Evolutionary conservation across 2,888 invertebrate species (phyloP).

Genomic region (Nowickia ferox): DNA sequence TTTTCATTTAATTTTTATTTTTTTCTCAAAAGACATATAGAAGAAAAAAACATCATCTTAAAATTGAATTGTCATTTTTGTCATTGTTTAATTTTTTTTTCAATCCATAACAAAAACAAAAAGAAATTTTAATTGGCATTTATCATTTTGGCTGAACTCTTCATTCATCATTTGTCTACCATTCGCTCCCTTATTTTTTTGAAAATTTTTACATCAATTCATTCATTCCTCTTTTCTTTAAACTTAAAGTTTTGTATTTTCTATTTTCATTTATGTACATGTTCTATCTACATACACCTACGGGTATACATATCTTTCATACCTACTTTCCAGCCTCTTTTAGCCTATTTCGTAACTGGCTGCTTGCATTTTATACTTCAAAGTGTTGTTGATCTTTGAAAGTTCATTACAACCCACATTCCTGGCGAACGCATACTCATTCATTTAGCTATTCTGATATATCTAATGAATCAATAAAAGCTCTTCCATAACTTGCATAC

Average conservation of each 20-base stretch:
- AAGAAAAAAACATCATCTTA: slow-evolving; percentile 27
- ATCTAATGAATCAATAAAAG: no score
- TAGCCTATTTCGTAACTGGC: no score
- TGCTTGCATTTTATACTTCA: no score
- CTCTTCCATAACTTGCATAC: no score
- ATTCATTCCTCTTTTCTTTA: not conserved
- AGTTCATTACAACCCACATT: no score
- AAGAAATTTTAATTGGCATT: slow-evolving; percentile 17
- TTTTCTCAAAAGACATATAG: not conserved
- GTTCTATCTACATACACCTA: not conserved
- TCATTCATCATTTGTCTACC: not conserved
- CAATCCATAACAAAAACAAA: slow-evolving; percentile 7
- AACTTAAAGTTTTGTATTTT: not conserved
- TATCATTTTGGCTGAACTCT: slow-evolving; percentile 28
- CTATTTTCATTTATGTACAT: no score
- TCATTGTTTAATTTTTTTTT: slow-evolving; percentile 49
- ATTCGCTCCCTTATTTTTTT: not conserved
- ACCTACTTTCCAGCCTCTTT: not conserved
- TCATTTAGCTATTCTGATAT: no score
- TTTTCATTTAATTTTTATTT: slow-evolving; percentile 49
- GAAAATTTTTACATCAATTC: not conserved
- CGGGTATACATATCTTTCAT: not conserved
- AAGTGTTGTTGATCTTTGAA: no score
- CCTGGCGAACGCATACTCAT: no score
- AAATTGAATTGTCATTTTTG: slow-evolving; percentile 57